A percentile compares a stretch with the other conserved stretches of the same genome.
Evolutionary conservation across 2,113 vertebrate species (phyloP).

Genomic region (Ardeotis arabs): DNA sequence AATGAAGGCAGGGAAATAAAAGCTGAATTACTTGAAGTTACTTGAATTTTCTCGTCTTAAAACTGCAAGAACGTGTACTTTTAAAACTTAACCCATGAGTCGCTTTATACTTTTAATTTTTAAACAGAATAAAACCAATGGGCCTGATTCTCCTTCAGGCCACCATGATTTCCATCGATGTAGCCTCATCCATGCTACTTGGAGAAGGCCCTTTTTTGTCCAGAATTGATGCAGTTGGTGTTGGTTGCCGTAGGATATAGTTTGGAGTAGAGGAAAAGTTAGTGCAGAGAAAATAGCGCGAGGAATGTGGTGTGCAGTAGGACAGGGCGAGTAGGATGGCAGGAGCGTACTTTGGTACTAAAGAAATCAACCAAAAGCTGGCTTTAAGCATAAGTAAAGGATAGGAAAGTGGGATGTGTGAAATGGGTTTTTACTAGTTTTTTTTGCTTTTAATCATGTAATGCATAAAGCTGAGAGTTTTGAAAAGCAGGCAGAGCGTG

Average conservation of each 20-base stretch:
- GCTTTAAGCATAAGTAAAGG: constrained; percentile 68
- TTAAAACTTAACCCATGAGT: constrained; percentile 57
- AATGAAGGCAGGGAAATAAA: constrained; percentile 79
- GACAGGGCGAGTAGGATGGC: constrained; percentile 35
- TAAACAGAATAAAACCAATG: constrained; percentile 52
- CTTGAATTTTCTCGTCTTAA: constrained; percentile 79
- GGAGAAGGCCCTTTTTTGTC: constrained; percentile 24
- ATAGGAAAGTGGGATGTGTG: constrained; percentile 45
- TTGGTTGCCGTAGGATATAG: constrained; percentile 49
- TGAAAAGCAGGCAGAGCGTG: constrained; percentile 19
- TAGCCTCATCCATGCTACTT: not conserved
- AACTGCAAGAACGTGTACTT: constrained; percentile 62
- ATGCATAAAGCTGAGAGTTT: constrained; percentile 38
- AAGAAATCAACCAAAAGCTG: constrained; percentile 57
- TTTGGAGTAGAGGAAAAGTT: constrained; percentile 62
- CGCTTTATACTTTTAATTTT: constrained; percentile 68
- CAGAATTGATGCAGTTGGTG: constrained; percentile 59
- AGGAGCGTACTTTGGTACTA: constrained; percentile 39
- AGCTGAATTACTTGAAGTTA: constrained; percentile 81
- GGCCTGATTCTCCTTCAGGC: constrained; percentile 12
- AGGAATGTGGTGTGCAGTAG: constrained; percentile 49
- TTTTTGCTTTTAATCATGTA: constrained; percentile 35
- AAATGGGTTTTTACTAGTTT: constrained; percentile 8
- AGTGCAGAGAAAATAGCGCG: constrained; percentile 42
- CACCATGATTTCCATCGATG: not conserved